These are phyloP conservation scores for Pseudobourletiella spinata DNA, from an alignment of 1,140 invertebrate species.

Conservation along the genomic window DNA sequence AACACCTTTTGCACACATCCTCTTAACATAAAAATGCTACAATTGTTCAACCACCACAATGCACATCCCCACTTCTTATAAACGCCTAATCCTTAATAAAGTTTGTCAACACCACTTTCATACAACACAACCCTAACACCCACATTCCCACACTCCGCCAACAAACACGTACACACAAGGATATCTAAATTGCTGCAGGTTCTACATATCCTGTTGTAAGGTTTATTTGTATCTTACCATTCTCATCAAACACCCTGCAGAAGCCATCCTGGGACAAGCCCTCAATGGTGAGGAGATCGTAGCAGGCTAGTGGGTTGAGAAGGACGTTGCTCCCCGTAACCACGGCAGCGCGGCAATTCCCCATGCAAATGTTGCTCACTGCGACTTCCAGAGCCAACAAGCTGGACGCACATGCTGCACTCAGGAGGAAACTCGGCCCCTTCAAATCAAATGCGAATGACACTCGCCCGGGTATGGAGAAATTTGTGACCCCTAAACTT, in stretches of 20 bases:
- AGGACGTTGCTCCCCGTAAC: conserved; percentile 49
- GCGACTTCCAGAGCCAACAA: conserved; percentile 50
- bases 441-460: conserved; percentile 56
- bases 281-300: conserved; percentile 82
- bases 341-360: conserved; percentile 70
- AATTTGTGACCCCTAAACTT: conserved; percentile 54
- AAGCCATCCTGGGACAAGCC: conserved; percentile 81
- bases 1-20: no score
- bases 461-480: conserved; percentile 58
- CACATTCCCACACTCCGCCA: no score
- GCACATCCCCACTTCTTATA: no score
- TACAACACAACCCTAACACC: no score
- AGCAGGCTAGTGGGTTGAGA: conserved; percentile 57
- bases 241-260: conserved; percentile 90
- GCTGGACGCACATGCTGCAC: conserved; percentile 54
- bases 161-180: no score
- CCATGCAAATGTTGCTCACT: conserved; percentile 69
- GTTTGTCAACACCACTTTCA: no score
- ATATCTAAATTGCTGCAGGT: no score
- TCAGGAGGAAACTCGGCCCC: conserved; percentile 43
- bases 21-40: no score
- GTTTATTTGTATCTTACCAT: no score
- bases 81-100: no score
- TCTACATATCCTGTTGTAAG: no score
- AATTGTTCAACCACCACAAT: no score